These are phyloP conservation scores for Leontocebus nigricollis DNA, from an alignment of 2,797 vertebrate species.

Conservation along the genomic window DNA sequence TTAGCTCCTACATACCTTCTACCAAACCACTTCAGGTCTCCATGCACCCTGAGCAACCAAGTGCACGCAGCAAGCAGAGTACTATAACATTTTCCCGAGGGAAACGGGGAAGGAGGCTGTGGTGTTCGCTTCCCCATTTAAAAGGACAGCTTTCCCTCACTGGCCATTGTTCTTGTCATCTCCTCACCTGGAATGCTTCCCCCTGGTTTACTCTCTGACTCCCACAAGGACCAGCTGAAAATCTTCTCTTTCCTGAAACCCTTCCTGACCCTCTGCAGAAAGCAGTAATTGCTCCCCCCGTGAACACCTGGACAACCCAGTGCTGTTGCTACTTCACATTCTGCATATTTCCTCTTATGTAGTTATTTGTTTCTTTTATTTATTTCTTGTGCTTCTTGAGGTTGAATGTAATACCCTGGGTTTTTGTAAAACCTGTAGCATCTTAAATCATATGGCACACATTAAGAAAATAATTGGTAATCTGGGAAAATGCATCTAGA, in stretches of 20 bases:
- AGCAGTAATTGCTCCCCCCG: not conserved
- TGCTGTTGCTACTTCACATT: not conserved
- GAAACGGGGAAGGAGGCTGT: not conserved
- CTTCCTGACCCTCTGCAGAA: not conserved
- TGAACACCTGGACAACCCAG: conserved; percentile 39
- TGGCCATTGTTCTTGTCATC: not conserved
- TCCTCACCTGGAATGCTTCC: conserved; percentile 7
- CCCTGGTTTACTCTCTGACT: conserved; percentile 9
- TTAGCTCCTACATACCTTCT: not conserved
- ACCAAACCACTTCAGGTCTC: not conserved
- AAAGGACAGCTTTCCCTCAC: not conserved
- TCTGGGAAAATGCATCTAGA: conserved; percentile 35
- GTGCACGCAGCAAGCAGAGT: not conserved
- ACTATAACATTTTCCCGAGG: not conserved
- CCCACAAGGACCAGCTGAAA: not conserved
- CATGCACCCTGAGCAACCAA: not conserved
- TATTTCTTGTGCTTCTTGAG: conserved; percentile 28
- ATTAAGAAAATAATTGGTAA: conserved; percentile 32
- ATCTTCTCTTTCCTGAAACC: conserved; percentile 31
- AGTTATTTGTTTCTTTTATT: not conserved
- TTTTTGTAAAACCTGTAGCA: conserved; percentile 10
- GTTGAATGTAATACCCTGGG: not conserved
- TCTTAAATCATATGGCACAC: conserved; percentile 19
- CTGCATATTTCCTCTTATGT: not conserved
- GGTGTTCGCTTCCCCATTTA: not conserved